These are phyloP conservation scores for Dynastes grantii DNA, from an alignment of 2,888 invertebrate genomes.

Conservation along the genomic window DNA sequence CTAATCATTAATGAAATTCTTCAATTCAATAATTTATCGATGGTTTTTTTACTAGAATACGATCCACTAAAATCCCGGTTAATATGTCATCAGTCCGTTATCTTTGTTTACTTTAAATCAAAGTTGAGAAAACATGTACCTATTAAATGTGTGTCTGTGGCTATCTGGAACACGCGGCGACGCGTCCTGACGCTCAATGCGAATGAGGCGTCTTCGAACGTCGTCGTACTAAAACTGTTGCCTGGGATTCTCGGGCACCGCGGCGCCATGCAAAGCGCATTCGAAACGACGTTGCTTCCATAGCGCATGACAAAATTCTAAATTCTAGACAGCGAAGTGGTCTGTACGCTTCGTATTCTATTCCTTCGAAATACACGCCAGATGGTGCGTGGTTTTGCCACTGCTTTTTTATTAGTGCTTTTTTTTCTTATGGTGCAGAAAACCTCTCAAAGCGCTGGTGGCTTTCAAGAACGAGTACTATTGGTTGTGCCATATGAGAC, in stretches of 20 bases:
- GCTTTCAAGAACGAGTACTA: too few relatives aligned
- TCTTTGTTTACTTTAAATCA: neutral
- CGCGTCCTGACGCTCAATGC: conserved; percentile 47
- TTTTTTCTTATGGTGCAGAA: too few relatives aligned
- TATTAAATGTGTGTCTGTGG: conserved; percentile 10
- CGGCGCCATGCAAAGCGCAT: conserved; percentile 59
- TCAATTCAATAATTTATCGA: neutral
- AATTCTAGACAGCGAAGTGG: conserved; percentile 11
- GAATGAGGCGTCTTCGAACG: conserved; percentile 55
- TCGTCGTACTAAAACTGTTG: conserved; percentile 59
- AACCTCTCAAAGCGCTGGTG: too few relatives aligned
- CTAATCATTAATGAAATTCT: neutral
- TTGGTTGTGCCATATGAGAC: neutral
- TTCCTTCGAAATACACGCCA: too few relatives aligned
- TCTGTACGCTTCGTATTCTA: too few relatives aligned
- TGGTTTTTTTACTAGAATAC: neutral
- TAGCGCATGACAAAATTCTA: conserved; percentile 57
- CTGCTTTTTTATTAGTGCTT: too few relatives aligned
- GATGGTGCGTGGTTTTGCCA: too few relatives aligned
- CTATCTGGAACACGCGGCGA: conserved; percentile 54
- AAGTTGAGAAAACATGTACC: neutral
- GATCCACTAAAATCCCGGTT: conserved; percentile 32
- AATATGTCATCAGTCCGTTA: neutral
- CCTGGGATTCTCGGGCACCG: conserved; percentile 60
- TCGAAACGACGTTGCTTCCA: conserved; percentile 42